A percentile compares a stretch with the other conserved stretches of the same genome.
These are phyloP conservation scores for Ciconia boyciana DNA, from an alignment of 2,113 vertebrate species.

Conservation along the genomic window DNA sequence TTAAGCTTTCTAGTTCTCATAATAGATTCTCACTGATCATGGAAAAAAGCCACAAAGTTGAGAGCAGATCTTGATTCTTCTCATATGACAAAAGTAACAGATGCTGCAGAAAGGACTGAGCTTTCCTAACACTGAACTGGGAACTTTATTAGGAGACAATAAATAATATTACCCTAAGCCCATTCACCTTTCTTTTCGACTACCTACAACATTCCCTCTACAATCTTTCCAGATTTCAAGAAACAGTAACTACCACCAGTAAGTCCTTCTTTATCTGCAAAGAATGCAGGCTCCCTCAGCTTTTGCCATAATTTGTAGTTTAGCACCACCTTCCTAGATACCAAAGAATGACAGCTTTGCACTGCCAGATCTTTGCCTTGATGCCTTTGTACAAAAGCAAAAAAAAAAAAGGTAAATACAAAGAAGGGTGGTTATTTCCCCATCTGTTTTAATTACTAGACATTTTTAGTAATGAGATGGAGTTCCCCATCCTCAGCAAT, in stretches of 20 bases:
- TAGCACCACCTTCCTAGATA: constrained; percentile 81
- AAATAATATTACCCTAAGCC: not conserved
- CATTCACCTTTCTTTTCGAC: not conserved
- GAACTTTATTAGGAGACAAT: not conserved
- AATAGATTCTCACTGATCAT: not conserved
- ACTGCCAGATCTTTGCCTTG: constrained; percentile 75
- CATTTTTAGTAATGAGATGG: not conserved
- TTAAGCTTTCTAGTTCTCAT: not conserved
- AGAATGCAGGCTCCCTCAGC: constrained; percentile 18
- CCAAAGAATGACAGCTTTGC: constrained; percentile 81
- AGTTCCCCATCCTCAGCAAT: not conserved
- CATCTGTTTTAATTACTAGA: not conserved
- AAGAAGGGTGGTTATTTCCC: not conserved
- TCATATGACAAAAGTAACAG: not conserved
- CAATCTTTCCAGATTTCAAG: not conserved
- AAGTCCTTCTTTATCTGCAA: not conserved
- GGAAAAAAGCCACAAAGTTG: not conserved
- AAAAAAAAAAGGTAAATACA: not conserved
- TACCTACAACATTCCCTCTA: not conserved
- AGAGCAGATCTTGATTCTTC: not conserved
- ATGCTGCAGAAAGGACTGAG: not conserved
- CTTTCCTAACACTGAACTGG: not conserved
- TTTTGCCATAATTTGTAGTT: constrained; percentile 84
- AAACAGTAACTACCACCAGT: fast-evolving
- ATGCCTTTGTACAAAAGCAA: constrained; percentile 16